Percentiles rank a stretch among this genome's conserved stretches.
Conservation (phyloP, 2,888 invertebrate genomes). For the Andrena bicolor region DNA sequence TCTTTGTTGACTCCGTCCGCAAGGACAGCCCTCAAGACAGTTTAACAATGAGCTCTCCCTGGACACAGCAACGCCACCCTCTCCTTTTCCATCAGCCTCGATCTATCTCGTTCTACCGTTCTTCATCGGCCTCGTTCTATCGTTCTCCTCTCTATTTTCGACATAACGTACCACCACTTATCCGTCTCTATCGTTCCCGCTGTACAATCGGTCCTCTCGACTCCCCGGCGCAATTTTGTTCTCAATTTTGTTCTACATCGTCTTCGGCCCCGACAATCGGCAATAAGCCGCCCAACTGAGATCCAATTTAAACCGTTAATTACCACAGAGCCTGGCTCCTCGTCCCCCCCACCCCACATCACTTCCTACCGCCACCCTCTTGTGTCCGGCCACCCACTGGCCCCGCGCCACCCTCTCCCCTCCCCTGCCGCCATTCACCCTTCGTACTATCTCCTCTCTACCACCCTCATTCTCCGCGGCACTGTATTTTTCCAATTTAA, state of each 20-base stretch:
- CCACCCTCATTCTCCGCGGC: conserved; percentile 57
- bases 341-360: neutral
- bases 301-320: conserved; percentile 81
- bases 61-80: conserved; percentile 60
- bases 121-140: conserved; percentile 14
- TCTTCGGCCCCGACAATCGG: conserved; percentile 75
- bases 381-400: conserved; percentile 33
- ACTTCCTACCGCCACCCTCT: conserved; percentile 37
- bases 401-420: conserved; percentile 30
- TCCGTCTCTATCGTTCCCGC: conserved; percentile 61
- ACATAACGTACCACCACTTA: conserved; percentile 65
- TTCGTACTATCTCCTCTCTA: conserved; percentile 53
- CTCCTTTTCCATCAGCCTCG: conserved; percentile 40
- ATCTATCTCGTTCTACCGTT: conserved; percentile 32
- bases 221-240: conserved; percentile 75
- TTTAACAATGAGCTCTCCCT: conserved; percentile 64
- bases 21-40: conserved; percentile 72
- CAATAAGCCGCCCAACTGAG: conserved; percentile 76
- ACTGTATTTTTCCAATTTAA: conserved; percentile 83
- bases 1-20: conserved; percentile 67
- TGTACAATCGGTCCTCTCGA: conserved; percentile 67
- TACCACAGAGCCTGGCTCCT: conserved; percentile 70
- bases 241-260: conserved; percentile 77
- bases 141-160: conserved; percentile 51
- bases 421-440: conserved; percentile 43